A percentile compares a stretch with the other conserved stretches of the same genome.
phyloP scores from a whole-genome alignment of 2,888 invertebrate genomes.

The Cremastinae sp. region DNA sequence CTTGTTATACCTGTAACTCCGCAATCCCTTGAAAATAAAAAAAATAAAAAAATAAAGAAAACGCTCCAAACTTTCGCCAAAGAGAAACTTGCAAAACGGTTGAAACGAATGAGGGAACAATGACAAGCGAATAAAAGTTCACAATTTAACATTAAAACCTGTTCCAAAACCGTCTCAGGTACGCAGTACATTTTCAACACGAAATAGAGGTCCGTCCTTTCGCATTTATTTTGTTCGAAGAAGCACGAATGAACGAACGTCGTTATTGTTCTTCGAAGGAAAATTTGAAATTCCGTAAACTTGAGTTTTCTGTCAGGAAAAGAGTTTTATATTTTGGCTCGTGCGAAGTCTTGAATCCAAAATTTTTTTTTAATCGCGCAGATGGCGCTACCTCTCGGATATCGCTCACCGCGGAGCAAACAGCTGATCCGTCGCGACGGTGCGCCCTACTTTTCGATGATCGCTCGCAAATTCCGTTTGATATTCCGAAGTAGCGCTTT shows the following conservation, averaged over 20 bases:
- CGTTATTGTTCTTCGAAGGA: too few relatives aligned
- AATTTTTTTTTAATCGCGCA: not conserved
- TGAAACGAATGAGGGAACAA: constrained; percentile 16
- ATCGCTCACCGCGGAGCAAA: constrained; percentile 7
- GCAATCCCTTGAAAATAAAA: not conserved
- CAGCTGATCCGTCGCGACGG: constrained; percentile 23
- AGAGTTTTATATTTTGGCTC: too few relatives aligned
- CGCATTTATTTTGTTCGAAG: too few relatives aligned
- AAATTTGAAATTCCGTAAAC: too few relatives aligned
- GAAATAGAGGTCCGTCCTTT: too few relatives aligned
- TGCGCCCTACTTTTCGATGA: constrained; percentile 5
- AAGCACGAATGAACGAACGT: too few relatives aligned
- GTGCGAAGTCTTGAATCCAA: too few relatives aligned
- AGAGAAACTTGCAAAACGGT: constrained; percentile 3
- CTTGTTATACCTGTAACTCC: constrained; percentile 17
- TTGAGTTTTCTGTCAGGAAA: too few relatives aligned
- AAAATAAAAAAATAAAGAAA: not conserved
- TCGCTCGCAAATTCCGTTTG: constrained; percentile 21
- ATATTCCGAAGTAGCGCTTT: constrained; percentile 12
- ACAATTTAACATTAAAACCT: constrained; percentile 11
- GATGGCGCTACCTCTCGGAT: constrained; percentile 17
- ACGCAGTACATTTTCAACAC: too few relatives aligned
- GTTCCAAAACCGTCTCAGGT: too few relatives aligned
- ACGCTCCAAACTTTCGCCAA: constrained; percentile 9
- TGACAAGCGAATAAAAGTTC: constrained; percentile 1